Conservation (phyloP, 2,888 invertebrate species). For the Magallana nippona region DNA sequence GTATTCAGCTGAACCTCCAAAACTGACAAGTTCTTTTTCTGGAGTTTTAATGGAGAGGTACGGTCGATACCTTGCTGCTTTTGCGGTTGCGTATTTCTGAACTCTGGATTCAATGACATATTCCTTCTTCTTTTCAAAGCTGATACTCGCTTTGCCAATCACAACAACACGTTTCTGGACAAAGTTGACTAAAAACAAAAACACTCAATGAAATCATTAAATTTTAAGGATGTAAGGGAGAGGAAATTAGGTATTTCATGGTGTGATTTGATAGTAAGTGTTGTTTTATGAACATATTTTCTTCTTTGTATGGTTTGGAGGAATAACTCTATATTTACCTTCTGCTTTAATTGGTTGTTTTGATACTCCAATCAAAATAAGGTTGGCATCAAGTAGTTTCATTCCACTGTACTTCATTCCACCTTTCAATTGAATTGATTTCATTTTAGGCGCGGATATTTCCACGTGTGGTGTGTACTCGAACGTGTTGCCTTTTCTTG, state of each 20-base stretch:
- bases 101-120: constrained; percentile 57
- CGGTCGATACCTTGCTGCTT: constrained; percentile 56
- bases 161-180: constrained; percentile 54
- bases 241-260: too few species aligned
- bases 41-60: constrained; percentile 55
- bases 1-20: constrained; percentile 58
- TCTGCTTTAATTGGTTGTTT: constrained; percentile 58
- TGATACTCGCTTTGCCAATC: constrained; percentile 53
- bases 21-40: constrained; percentile 50
- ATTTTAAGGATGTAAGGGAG: too few species aligned
- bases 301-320: background rate
- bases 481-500: constrained; percentile 55
- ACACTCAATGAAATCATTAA: background rate
- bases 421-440: constrained; percentile 53
- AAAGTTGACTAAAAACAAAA: constrained; percentile 50
- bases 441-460: constrained; percentile 47
- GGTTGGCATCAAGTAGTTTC: constrained; percentile 57
- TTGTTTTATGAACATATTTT: too few species aligned
- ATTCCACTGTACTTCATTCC: constrained; percentile 56
- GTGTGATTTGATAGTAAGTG: too few species aligned
- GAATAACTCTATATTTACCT: constrained; percentile 55
- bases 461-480: constrained; percentile 55
- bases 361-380: constrained; percentile 61
- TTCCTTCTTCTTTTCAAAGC: constrained; percentile 53
- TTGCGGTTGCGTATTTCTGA: constrained; percentile 51